Base-by-base conservation (phyloP, 1,140 invertebrate species). In the Orchesella cincta region DNA sequence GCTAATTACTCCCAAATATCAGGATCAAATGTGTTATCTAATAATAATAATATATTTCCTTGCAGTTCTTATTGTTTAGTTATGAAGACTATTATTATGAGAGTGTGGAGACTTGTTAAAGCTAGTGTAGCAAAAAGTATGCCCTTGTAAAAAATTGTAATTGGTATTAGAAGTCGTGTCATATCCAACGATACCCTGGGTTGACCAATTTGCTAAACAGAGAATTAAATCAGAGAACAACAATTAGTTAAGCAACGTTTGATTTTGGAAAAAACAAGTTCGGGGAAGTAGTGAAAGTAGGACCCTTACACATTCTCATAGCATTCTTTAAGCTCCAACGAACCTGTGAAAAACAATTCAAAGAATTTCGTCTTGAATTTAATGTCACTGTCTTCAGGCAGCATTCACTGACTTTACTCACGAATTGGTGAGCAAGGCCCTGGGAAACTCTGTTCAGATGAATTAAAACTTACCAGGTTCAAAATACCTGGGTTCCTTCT, bases 391-490 rank as follows among this genome's bases (percentile, higher is more conserved):
- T 46, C n/a, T n/a, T 46, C 39, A 46, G 18, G 39, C 39, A 18
- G 39, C 18, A 46, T 46, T 18, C 5, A 46, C 18, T 46, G 18
- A 46, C 5, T n/a, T 8, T 8, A 5, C 5, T 46, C 39, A 46
- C n/a, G 18, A 46, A 46, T 46, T 18, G 18, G 18, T 46, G 5
- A 46, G n/a, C 5, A 46, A 8, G 39, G 5, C 5, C 18, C 18
- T n/a, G n/a, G n/a, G 5, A 46, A 8, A 8, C 5, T 18, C 5
- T 46, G 18, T 5, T 8, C 39, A 5, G 5, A 5, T 46, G 39
- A 46, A 46, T 46, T 46, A 18, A 46, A 57, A 46, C 52, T 26
- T 12, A 79, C 74, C 78, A 51, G 75, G 78, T 76, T 80, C 76
- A 36, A 74, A 75, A 1, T 72, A n/a, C n/a, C 8, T 12, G 64